Conservation (phyloP, 2,888 invertebrate species). For the Deroplatys truncata region DNA sequence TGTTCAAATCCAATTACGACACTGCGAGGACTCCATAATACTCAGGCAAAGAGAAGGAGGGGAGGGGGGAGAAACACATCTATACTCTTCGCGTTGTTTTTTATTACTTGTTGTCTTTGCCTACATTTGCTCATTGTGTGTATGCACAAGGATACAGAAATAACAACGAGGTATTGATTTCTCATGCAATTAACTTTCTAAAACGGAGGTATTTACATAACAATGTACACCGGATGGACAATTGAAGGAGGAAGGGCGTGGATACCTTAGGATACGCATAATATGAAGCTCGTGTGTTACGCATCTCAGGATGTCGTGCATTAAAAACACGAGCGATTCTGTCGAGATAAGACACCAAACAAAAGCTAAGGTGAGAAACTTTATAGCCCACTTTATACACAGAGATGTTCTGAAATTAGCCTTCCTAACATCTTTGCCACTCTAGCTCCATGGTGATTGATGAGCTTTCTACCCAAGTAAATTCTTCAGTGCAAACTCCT, state of each 20-base stretch:
- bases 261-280: not conserved
- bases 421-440: too few relatives aligned
- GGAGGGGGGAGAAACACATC: not conserved
- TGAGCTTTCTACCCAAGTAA: too few relatives aligned
- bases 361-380: not conserved
- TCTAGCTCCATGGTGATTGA: too few relatives aligned
- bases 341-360: not conserved
- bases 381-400: not conserved
- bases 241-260: not conserved
- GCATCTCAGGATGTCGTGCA: not conserved
- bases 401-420: too few relatives aligned
- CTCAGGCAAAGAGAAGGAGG: not conserved
- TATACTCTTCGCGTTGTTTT: not conserved
- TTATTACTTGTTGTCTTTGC: not conserved
- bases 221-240: not conserved
- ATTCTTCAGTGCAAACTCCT: too few relatives aligned
- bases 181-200: not conserved
- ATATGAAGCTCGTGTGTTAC: not conserved
- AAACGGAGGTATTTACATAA: not conserved
- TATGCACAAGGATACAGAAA: not conserved
- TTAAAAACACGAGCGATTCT: not conserved
- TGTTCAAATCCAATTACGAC: not conserved
- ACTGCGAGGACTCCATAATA: not conserved
- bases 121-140: not conserved
- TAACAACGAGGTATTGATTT: not conserved